Percentiles rank a stretch among this genome's conserved stretches.
Conservation (phyloP, 2,797 vertebrate genomes). For the Rhinichthys osculus region DNA sequence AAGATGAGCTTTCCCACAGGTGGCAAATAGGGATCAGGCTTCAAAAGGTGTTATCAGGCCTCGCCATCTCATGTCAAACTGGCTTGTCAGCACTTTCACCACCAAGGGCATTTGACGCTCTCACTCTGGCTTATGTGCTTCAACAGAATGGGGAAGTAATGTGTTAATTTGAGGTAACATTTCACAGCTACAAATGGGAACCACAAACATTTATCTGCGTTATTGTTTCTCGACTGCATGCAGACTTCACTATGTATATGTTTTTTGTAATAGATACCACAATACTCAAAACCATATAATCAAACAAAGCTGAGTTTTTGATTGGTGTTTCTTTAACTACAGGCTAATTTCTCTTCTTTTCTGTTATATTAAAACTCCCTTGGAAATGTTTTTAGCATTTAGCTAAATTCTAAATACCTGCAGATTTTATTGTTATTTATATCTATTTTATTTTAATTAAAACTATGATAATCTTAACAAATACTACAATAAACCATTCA, state of each 20-base stretch:
- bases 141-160: constrained; percentile 43
- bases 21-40: constrained; percentile 25
- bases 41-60: constrained; percentile 37
- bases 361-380: neutral
- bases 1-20: constrained; percentile 48
- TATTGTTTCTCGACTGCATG: neutral
- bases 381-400: neutral
- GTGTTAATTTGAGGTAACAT: constrained; percentile 38
- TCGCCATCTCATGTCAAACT: constrained; percentile 39
- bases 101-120: constrained; percentile 40
- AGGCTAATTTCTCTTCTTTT: neutral
- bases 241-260: neutral
- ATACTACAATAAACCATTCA: neutral
- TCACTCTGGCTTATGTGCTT: constrained; percentile 11
- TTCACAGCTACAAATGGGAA: constrained; percentile 25
- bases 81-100: constrained; percentile 50
- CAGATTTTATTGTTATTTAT: neutral
- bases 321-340: neutral
- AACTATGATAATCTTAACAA: neutral
- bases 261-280: neutral
- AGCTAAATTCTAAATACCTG: neutral
- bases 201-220: constrained; percentile 27
- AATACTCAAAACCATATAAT: neutral
- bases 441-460: neutral
- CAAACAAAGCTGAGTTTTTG: neutral